Conservation (phyloP, 2,888 invertebrate genomes). For the Agrochola litura region DNA sequence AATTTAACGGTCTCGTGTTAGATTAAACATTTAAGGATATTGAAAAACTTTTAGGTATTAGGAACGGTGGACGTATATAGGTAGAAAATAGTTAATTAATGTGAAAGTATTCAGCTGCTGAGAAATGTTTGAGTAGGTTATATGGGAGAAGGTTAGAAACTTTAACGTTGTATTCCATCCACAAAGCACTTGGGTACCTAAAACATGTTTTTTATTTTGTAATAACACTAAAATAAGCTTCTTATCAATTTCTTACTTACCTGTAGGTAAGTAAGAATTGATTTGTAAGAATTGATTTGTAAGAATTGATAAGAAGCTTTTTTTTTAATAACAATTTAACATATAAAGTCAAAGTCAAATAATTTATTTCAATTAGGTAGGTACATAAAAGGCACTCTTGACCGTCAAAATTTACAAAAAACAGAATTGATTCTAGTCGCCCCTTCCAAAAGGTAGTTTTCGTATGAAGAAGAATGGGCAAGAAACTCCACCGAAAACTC, state of each 20-base stretch:
- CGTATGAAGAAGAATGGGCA: too few relatives aligned
- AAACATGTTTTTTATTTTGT: not conserved
- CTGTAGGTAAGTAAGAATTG: too few relatives aligned
- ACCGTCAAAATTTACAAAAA: too few relatives aligned
- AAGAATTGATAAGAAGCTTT: too few relatives aligned
- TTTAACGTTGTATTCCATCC: not conserved
- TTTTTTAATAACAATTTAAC: too few relatives aligned
- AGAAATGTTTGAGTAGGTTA: not conserved
- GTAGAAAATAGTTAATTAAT: not conserved
- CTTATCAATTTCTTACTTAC: not conserved
- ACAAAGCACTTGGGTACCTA: not conserved
- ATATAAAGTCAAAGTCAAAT: too few relatives aligned
- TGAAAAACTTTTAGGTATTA: not conserved
- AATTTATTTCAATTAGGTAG: too few relatives aligned
- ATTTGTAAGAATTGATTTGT: too few relatives aligned
- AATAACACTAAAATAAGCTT: not conserved
- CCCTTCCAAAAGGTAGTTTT: too few relatives aligned
- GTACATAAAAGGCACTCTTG: too few relatives aligned
- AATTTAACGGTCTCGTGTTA: slow-evolving; percentile 5
- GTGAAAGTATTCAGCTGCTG: not conserved
- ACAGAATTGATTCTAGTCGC: too few relatives aligned
- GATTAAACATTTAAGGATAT: slow-evolving; percentile 1
- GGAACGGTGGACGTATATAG: not conserved
- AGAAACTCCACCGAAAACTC: too few relatives aligned
- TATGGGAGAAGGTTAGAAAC: not conserved